phyloP scores from a whole-genome alignment of 2,113 vertebrate species.

The Sialia sialis region DNA sequence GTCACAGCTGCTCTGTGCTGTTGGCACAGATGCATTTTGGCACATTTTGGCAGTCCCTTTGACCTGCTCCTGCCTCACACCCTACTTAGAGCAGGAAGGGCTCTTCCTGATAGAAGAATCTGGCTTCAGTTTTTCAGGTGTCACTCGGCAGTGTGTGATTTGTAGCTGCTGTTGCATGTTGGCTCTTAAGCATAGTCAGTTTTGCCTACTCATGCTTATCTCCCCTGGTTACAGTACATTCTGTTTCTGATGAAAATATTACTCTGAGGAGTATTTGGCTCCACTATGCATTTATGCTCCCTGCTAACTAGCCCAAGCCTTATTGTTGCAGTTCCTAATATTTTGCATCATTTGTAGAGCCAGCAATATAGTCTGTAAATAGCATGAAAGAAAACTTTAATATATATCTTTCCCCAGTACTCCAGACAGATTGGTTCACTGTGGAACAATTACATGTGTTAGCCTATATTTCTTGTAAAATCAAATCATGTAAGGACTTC shows the following conservation, averaged over 20 bases:
- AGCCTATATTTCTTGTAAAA: conserved; percentile 43
- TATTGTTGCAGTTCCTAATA: conserved; percentile 16
- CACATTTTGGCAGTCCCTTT: background rate
- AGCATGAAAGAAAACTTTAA: background rate
- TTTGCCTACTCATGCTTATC: conserved; percentile 40
- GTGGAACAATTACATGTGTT: conserved; percentile 22
- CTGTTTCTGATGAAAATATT: conserved; percentile 23
- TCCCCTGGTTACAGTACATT: conserved; percentile 6
- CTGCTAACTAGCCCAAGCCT: background rate
- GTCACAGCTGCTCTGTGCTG: background rate
- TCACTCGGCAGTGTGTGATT: background rate
- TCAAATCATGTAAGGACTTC: conserved; percentile 32
- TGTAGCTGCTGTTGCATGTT: background rate
- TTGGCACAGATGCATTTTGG: background rate
- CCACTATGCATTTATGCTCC: background rate
- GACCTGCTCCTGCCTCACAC: background rate
- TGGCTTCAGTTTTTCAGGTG: background rate
- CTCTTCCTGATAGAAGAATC: background rate
- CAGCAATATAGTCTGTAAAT: conserved; percentile 13
- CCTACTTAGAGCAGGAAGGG: background rate
- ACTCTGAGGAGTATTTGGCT: background rate
- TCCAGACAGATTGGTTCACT: conserved; percentile 11
- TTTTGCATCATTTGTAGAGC: conserved; percentile 19
- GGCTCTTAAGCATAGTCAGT: background rate
- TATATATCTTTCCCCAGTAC: background rate